Conservation (phyloP, 2,888 invertebrate genomes). For the Lathronympha strigana region DNA sequence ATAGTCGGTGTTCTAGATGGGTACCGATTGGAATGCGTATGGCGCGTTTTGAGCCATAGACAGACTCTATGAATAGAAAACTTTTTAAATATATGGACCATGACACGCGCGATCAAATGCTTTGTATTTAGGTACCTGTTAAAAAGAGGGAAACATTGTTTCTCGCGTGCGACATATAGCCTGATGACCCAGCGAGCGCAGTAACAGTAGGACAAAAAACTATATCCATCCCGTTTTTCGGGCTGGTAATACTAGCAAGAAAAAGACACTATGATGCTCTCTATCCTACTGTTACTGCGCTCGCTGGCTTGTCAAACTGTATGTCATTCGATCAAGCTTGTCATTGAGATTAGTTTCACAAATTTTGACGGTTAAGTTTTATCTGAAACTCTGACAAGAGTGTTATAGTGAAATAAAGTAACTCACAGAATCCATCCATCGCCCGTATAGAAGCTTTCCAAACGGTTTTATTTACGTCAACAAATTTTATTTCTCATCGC, state of each 20-base stretch:
- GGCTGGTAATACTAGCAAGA: too few species aligned
- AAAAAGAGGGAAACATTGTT: background rate
- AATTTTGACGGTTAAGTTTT: too few species aligned
- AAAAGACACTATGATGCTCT: too few species aligned
- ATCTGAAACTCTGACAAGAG: too few species aligned
- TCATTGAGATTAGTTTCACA: too few species aligned
- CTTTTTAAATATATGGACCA: background rate
- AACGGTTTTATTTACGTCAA: constrained; percentile 7
- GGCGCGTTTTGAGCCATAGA: constrained; percentile 28
- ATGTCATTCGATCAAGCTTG: too few species aligned
- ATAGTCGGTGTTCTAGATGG: constrained; percentile 23
- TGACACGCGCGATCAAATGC: background rate
- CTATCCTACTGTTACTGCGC: too few species aligned
- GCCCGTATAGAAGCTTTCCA: constrained; percentile 24
- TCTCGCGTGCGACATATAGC: background rate
- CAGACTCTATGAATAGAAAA: constrained; percentile 1
- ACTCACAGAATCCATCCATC: constrained; percentile 8
- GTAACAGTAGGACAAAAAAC: too few species aligned
- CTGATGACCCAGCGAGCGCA: too few species aligned
- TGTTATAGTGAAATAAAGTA: too few species aligned
- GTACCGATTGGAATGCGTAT: constrained; percentile 34
- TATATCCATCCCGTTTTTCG: too few species aligned
- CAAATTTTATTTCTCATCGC: background rate
- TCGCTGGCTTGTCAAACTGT: too few species aligned
- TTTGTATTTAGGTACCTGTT: background rate